A percentile compares a stretch with the other conserved stretches of the same genome.
phyloP scores from a whole-genome alignment of 2,888 invertebrate species.

The Maniola hyperantus region DNA sequence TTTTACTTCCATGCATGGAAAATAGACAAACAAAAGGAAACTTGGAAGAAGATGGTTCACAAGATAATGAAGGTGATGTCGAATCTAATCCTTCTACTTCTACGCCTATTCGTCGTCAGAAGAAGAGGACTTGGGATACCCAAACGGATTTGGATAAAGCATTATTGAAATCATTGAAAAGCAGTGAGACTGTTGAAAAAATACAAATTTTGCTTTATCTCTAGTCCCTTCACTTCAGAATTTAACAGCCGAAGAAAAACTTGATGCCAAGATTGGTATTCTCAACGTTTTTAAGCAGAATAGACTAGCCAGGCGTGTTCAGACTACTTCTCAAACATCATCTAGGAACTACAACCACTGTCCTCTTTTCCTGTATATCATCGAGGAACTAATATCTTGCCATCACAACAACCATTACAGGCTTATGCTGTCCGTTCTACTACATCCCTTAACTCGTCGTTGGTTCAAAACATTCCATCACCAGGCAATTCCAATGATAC shows the following conservation, averaged over 20 bases:
- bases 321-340: constrained; percentile 3
- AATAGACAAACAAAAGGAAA: constrained; percentile 33
- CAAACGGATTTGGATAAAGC: constrained; percentile 10
- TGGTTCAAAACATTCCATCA: constrained; percentile 7
- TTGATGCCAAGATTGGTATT: constrained; percentile 19
- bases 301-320: constrained; percentile 7
- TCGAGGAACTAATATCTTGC: constrained; percentile 9
- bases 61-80: constrained; percentile 9
- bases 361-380: constrained; percentile 7
- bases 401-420: constrained; percentile 7
- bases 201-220: constrained; percentile 21
- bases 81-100: constrained; percentile 9
- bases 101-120: constrained; percentile 9
- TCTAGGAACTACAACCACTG: not conserved
- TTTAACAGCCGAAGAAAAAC: constrained; percentile 17
- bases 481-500: constrained; percentile 9
- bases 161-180: constrained; percentile 6
- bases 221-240: constrained; percentile 18
- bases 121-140: not conserved
- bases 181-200: constrained; percentile 11
- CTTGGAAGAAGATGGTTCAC: constrained; percentile 3
- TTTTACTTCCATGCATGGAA: constrained; percentile 41
- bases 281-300: constrained; percentile 15
- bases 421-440: not conserved
- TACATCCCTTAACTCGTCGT: constrained; percentile 6